Percentiles rank a stretch among this genome's conserved stretches.
phyloP scores from a whole-genome alignment of 2,113 vertebrate genomes.

The Cynocephalus volans region DNA sequence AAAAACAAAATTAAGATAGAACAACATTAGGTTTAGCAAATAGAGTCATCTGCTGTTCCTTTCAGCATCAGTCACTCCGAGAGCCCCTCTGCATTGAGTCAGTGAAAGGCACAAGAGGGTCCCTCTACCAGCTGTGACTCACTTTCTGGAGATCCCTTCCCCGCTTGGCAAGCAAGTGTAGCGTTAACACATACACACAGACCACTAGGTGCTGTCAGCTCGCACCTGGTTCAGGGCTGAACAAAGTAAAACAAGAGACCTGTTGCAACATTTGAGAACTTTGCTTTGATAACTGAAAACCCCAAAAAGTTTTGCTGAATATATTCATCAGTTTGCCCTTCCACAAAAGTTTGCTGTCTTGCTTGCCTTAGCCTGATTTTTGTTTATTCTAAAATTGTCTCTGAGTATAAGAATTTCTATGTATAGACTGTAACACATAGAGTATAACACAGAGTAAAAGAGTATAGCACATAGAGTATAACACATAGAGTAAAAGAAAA shows the following conservation, averaged over 20 bases:
- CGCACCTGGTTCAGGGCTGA: background rate
- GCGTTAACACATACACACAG: rapidly evolving
- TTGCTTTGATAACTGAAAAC: background rate
- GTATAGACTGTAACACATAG: background rate
- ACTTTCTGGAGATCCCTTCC: background rate
- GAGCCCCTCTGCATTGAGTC: too few species aligned
- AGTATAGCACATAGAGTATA: too few species aligned
- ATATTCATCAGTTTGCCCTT: background rate
- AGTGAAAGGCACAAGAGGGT: background rate
- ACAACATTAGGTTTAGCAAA: background rate
- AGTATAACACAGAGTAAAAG: too few species aligned
- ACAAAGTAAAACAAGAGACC: background rate
- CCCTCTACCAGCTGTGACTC: rapidly evolving
- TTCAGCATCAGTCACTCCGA: background rate
- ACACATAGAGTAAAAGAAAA: too few species aligned
- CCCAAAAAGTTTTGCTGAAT: background rate
- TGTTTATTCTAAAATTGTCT: constrained; percentile 30
- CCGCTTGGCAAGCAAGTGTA: rapidly evolving
- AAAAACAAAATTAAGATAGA: background rate
- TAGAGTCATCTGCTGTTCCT: background rate
- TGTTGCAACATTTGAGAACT: background rate
- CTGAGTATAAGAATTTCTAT: background rate
- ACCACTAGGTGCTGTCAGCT: background rate
- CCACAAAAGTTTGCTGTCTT: background rate
- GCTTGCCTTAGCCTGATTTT: background rate